Evolutionary conservation across 2,888 invertebrate genomes (phyloP).

Genomic region (Quadroppia sp.): DNA sequence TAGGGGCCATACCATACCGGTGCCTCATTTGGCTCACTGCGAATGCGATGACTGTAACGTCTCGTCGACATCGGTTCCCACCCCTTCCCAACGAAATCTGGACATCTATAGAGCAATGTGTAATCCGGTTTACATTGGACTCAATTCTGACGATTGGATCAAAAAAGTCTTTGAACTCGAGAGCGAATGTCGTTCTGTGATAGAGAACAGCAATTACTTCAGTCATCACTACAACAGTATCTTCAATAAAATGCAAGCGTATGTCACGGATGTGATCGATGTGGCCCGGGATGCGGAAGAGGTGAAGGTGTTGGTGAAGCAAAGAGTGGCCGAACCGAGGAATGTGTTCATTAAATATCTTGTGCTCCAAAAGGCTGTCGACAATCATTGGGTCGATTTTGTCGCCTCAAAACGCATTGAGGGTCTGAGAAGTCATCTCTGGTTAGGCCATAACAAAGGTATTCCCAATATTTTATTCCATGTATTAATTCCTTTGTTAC

Average conservation of each 20-base stretch:
- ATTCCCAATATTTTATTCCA: too few relatives aligned
- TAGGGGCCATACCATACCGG: not conserved
- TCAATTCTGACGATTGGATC: not conserved
- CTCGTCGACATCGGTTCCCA: not conserved
- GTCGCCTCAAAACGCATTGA: not conserved
- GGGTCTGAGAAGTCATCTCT: not conserved
- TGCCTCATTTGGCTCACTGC: not conserved
- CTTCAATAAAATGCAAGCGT: not conserved
- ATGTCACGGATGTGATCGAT: not conserved
- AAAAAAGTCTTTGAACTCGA: not conserved
- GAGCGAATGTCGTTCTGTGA: not conserved
- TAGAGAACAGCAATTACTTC: slow-evolving; percentile 8
- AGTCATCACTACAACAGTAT: not conserved
- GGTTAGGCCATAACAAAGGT: slow-evolving; percentile 3
- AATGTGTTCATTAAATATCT: not conserved
- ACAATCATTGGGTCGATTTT: not conserved
- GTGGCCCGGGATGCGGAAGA: not conserved
- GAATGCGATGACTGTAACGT: slow-evolving; percentile 15
- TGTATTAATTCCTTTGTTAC: too few relatives aligned
- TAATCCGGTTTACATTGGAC: slow-evolving; percentile 5
- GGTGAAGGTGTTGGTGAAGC: not conserved
- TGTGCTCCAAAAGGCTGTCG: not conserved
- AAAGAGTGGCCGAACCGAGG: not conserved
- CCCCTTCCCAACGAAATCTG: not conserved
- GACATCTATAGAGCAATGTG: slow-evolving; percentile 1